phyloP scores from a whole-genome alignment of 2,888 invertebrate genomes.

The Hirtodrosophila histrioides region DNA sequence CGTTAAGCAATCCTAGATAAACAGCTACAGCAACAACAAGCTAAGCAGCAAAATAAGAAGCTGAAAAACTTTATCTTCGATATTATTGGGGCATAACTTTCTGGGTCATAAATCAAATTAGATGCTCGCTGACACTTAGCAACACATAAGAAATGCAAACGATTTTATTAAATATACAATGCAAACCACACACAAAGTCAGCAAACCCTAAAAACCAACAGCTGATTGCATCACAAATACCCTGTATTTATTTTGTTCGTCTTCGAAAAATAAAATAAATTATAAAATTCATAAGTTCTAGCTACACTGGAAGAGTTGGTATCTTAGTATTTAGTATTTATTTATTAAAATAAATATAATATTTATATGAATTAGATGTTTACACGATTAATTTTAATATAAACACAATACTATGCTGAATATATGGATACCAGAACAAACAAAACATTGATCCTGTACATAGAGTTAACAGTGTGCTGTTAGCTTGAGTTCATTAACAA shows the following conservation, averaged over 20 bases:
- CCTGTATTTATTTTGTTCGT: conserved; percentile 33
- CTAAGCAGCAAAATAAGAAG: conserved; percentile 13
- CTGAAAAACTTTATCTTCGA: conserved; percentile 69
- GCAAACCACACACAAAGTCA: conserved; percentile 46
- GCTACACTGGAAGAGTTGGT: too few species aligned
- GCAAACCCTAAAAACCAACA: conserved; percentile 18
- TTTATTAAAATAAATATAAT: too few species aligned
- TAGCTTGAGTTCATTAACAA: too few species aligned
- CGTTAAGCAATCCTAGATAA: conserved; percentile 44
- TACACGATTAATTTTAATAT: too few species aligned
- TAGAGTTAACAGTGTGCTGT: too few species aligned
- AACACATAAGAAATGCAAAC: conserved; percentile 80
- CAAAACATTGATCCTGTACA: too few species aligned
- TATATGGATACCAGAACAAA: too few species aligned
- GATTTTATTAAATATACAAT: conserved; percentile 75
- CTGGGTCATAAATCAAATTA: conserved; percentile 76
- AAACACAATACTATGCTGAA: too few species aligned
- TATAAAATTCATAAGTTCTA: too few species aligned
- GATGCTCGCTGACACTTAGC: conserved; percentile 76
- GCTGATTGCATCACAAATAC: conserved; percentile 57
- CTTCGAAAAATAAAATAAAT: conserved; percentile 3
- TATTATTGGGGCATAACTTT: conserved; percentile 80
- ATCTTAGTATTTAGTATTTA: too few species aligned
- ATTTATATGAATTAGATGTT: too few species aligned
- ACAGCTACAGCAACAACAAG: conserved; percentile 17